A percentile compares a stretch with the other conserved stretches of the same genome.
These are phyloP conservation scores for Azorinus chamasolen DNA, from an alignment of 2,888 invertebrate genomes.

Conservation along the genomic window DNA sequence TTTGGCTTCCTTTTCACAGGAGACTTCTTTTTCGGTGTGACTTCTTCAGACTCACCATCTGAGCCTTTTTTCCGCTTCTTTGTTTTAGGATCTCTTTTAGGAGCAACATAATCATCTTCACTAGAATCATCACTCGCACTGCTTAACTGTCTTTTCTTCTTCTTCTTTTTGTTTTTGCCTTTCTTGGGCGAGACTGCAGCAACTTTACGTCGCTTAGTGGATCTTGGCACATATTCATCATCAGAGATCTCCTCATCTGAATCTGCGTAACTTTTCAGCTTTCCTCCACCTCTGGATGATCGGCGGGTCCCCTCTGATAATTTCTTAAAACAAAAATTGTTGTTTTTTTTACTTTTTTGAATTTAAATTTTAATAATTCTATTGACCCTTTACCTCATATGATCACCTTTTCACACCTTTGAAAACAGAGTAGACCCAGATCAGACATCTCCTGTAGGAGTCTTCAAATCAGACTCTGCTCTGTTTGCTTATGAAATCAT, in stretches of 20 bases:
- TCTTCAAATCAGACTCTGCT: no score
- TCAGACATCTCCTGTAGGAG: no score
- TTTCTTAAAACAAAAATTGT: no score
- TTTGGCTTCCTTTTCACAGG: conserved; percentile 46
- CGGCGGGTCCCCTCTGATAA: no score
- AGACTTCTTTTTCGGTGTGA: conserved; percentile 30
- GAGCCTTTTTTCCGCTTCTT: conserved; percentile 53
- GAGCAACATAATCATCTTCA: conserved; percentile 65
- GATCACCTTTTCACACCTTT: no score
- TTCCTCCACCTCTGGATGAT: conserved; percentile 38
- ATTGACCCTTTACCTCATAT: no score
- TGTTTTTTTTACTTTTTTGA: no score
- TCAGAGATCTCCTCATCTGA: conserved; percentile 59
- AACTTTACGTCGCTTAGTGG: conserved; percentile 24
- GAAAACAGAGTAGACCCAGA: no score
- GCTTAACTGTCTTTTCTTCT: conserved; percentile 22
- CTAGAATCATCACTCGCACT: conserved; percentile 54
- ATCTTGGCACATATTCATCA: conserved; percentile 46
- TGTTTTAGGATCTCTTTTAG: conserved; percentile 55
- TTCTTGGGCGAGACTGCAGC: conserved; percentile 27
- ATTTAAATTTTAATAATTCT: no score
- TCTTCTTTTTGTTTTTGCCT: conserved; percentile 9
- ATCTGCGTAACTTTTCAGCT: conserved; percentile 56
- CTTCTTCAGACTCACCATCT: conserved; percentile 63
- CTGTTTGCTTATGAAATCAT: no score